Percentiles rank a stretch among this genome's conserved stretches.
These are phyloP conservation scores for Macrosoma leucophasiata DNA, from an alignment of 2,888 invertebrate genomes.

Conservation along the genomic window DNA sequence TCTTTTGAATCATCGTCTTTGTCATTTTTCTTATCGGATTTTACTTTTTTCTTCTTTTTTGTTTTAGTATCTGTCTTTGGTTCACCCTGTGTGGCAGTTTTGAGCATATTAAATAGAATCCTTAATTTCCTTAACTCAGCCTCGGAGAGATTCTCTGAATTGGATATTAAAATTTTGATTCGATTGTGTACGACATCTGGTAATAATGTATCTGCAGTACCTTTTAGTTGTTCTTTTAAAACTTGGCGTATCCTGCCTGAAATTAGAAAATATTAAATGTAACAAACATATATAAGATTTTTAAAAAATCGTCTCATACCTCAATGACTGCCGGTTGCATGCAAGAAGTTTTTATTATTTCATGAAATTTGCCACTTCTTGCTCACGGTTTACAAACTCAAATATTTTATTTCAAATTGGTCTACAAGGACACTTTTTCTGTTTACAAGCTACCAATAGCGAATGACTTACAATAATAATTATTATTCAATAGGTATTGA, in stretches of 20 bases:
- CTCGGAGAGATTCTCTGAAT: slow-evolving; percentile 35
- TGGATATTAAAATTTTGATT: slow-evolving; percentile 45
- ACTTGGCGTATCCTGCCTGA: slow-evolving; percentile 55
- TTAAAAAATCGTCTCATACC: too few species aligned
- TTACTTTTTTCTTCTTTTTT: slow-evolving; percentile 21
- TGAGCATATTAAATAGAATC: slow-evolving; percentile 58
- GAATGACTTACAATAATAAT: too few species aligned
- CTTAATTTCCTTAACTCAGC: slow-evolving; percentile 51
- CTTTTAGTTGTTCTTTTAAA: slow-evolving; percentile 44
- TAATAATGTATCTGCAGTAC: slow-evolving; percentile 37
- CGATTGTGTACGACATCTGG: slow-evolving; percentile 55
- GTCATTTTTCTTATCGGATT: slow-evolving; percentile 11
- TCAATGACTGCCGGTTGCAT: too few species aligned
- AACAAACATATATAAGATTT: too few species aligned
- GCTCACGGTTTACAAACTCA: too few species aligned
- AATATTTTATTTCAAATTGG: too few species aligned
- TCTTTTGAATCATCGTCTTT: slow-evolving; percentile 17
- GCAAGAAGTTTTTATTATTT: too few species aligned
- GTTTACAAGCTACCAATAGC: too few species aligned
- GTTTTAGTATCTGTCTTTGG: slow-evolving; percentile 25
- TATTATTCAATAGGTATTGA: too few species aligned
- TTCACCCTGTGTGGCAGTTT: slow-evolving; percentile 27
- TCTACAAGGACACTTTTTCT: too few species aligned
- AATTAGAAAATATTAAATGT: too few species aligned
- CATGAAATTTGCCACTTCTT: too few species aligned